phyloP scores from a whole-genome alignment of 1,140 invertebrate genomes.

The Melipona quadrifasciata region DNA sequence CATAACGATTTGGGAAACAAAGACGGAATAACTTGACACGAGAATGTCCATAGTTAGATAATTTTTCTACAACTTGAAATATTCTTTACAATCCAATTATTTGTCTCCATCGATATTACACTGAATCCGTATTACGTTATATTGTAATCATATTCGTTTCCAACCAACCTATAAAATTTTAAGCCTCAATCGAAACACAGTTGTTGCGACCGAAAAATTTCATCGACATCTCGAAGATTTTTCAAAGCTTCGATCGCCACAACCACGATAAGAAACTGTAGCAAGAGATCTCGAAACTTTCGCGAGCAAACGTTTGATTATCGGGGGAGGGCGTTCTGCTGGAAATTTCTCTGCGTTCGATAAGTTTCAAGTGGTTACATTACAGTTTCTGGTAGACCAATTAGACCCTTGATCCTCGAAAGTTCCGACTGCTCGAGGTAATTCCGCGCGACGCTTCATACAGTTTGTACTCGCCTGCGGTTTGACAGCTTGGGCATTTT shows the following conservation, averaged over 20 bases:
- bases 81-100: too few relatives aligned
- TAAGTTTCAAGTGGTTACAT: slow-evolving; percentile 35
- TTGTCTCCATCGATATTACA: too few relatives aligned
- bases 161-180: neutral
- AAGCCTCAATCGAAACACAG: neutral
- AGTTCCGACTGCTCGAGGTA: slow-evolving; percentile 4
- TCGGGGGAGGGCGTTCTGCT: neutral
- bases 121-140: too few relatives aligned
- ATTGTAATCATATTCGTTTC: neutral
- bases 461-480: neutral
- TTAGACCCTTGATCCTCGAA: slow-evolving; percentile 23
- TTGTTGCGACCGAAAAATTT: neutral
- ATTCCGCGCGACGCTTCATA: neutral
- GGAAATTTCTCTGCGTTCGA: slow-evolving; percentile 23
- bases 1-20: too few relatives aligned
- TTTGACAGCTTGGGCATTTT: slow-evolving; percentile 40
- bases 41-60: too few relatives aligned
- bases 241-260: neutral
- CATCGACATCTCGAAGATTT: neutral
- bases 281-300: neutral
- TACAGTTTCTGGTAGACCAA: slow-evolving; percentile 17
- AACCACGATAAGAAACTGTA: neutral
- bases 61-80: too few relatives aligned
- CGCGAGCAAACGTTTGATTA: neutral
- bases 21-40: too few relatives aligned